Base-by-base conservation (phyloP, 2,113 vertebrate genomes). In the Larimichthys crocea region DNA sequence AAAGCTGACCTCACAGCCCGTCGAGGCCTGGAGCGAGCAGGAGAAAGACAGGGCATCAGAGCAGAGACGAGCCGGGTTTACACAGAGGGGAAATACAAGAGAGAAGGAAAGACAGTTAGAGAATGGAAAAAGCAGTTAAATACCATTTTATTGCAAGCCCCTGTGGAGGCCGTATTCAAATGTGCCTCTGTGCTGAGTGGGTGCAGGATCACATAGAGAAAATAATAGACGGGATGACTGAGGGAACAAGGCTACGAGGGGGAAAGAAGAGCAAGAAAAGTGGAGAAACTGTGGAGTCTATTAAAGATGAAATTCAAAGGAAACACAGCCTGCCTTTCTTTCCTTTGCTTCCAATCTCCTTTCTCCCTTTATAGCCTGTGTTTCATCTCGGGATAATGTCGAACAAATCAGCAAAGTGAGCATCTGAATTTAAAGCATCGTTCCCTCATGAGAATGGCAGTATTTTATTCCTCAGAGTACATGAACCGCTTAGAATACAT, bases 301-400 rank as follows among this genome's bases (percentile, higher is more conserved):
- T 92, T 93, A 90, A 80, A 92, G 92, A 91, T 83, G 82, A 76
- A 88, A 90, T 92, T 92, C 88, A 94, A 94, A 88, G 81, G 82
- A 73, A 87, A 89, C 85, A 78, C 67, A 78, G 75, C 44, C 44
- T 35, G 57, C 61, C 76, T 35, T 78, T 79, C 81, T 76, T 70
- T 84, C 74, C 76, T 85, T 88, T 89, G 83, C 74, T 76, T 85
- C 79, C 85, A 66, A 81, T 86, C 82, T 76, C 52, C 31, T 55
- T n/a, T 70, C 80, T 81, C 57, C 73, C 60, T 80, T 86, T 71
- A 82, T 67, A 78, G 71, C 74, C 50, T 1, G 11, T 35, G 77
- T 87, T 91, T 92, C 88, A 93, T 93, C 92, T 91, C 22, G 2
- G 87, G 89, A 90, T 92, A 91, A 90, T 89, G 89, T 89, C 73